These are phyloP conservation scores for Aphelocoma californica DNA, from an alignment of 2,797 vertebrate species.

Conservation along the genomic window DNA sequence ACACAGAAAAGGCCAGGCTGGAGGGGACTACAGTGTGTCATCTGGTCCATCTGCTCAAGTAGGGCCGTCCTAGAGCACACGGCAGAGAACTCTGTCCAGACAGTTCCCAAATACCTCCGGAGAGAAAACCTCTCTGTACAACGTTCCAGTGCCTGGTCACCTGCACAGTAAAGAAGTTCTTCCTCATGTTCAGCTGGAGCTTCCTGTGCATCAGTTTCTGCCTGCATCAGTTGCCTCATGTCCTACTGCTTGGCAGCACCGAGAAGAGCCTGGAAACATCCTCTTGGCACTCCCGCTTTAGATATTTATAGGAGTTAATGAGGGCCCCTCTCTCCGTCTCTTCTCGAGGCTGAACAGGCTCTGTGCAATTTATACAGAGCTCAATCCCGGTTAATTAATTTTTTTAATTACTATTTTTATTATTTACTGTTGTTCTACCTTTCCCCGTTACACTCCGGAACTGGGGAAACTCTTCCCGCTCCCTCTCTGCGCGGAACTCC, in stretches of 20 bases:
- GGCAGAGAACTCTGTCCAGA: not conserved
- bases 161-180: too few species aligned
- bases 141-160: not conserved
- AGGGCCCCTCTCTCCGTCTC: not conserved
- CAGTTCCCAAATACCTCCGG: accelerated
- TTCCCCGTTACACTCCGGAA: accelerated
- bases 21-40: accelerated
- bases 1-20: not conserved
- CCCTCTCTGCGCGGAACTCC: not conserved
- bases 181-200: not conserved
- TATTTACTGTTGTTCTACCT: not conserved
- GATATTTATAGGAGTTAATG: not conserved
- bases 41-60: not conserved
- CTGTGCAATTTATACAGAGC: not conserved
- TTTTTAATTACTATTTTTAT: too few species aligned
- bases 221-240: not conserved
- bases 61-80: not conserved
- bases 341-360: not conserved
- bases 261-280: not conserved
- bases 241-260: not conserved
- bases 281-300: accelerated
- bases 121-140: not conserved
- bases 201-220: not conserved
- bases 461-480: accelerated
- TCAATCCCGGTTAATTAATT: not conserved